Evolutionary conservation across 2,888 invertebrate species (phyloP), one percentile per base, ranked within the genome.

Genomic region (Agonum fuliginosum): DNA sequence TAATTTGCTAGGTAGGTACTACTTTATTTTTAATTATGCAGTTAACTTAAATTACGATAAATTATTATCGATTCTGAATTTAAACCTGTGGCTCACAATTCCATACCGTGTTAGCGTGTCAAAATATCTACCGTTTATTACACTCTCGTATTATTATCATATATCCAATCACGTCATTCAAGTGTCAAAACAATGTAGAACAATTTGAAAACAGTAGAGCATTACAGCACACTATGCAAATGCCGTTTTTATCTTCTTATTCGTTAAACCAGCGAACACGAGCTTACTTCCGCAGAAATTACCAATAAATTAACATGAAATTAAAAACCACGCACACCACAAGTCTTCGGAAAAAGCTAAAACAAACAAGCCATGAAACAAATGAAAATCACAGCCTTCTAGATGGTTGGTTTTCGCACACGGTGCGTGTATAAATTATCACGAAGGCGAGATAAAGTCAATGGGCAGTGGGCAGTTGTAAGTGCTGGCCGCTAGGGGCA

Each of bases 371-470:
- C 65, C 37, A 34, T 67, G 65, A 37, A 67, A 58, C 62, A 62
- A 67, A 67, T 67, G 67, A 67, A 62, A 67, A 67, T 67, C 67
- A 67, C 67, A 19, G 67, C 41, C 67, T 67, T 41, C 67, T 67
- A 67, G 67, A 67, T 67, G 20, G 37, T 20, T 37, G 20, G 20
- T 37, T 22, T 24, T 65, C 65, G 34, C 65, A 19, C 41, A 41
- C 20, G 22, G 27, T 41, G 67, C 67, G 67, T 41, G 67, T 67
- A 22, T 67, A 67, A 67, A 67, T 67, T 67, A 67, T 41, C 41
- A n/a, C 27, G 58, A 14, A 19, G 30, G 14, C 8, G 58, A 27
- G 58, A 62, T 62, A 62, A 62, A 62, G 58, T 27, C 34, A 62
- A 62, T 62, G 58, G 58, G 30, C 17, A 27, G 14, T 14, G 30